A percentile compares a stretch with the other conserved stretches of the same genome.
Conservation (phyloP, 2,888 invertebrate species). For the Agrochola circellaris region DNA sequence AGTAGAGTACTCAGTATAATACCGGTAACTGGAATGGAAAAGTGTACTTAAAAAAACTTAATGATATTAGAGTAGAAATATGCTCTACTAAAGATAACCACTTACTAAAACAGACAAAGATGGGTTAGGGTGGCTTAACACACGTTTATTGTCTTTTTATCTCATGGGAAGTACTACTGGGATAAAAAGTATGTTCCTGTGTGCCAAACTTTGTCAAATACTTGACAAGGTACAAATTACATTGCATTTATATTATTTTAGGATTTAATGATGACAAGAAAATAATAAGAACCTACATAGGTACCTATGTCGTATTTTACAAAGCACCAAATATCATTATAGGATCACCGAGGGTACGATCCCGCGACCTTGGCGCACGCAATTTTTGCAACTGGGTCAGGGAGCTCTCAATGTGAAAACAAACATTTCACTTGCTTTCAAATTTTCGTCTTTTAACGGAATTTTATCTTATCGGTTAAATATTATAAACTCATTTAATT, state of each 20-base stretch:
- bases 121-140: not conserved
- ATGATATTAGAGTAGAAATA: not conserved
- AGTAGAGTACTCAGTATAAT: not conserved
- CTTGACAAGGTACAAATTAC: not conserved
- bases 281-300: not conserved
- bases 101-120: not conserved
- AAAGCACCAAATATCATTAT: conserved; percentile 8
- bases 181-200: too few species aligned
- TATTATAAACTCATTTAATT: conserved; percentile 39
- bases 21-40: not conserved
- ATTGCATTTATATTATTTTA: not conserved
- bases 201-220: not conserved
- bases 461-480: conserved; percentile 49
- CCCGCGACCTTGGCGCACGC: conserved; percentile 56
- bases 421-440: conserved; percentile 50
- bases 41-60: not conserved
- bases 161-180: not conserved
- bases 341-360: conserved; percentile 22
- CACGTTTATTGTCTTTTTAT: not conserved
- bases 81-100: conserved; percentile 2
- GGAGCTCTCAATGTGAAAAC: conserved; percentile 30
- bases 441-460: conserved; percentile 11
- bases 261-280: not conserved
- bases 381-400: conserved; percentile 61
- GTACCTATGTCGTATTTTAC: not conserved